Evolutionary conservation across 2,797 vertebrate species (phyloP), one percentile per base, ranked within the genome.

Genomic region (Crenuchus spilurus): DNA sequence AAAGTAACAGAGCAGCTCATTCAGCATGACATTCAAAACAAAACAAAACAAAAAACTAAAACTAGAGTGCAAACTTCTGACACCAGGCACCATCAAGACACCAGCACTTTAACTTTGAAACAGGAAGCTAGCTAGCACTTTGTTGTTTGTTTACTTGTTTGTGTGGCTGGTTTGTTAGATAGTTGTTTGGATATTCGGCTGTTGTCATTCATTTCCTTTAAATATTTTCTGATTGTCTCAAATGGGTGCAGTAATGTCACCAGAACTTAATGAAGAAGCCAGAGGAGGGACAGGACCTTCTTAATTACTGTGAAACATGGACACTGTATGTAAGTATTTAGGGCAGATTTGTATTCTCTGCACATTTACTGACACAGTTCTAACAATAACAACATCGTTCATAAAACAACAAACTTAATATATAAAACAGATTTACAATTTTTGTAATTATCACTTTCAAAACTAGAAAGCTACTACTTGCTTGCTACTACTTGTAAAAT

Each of bases 11-110:
- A 30, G 33, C 48, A 62, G 35, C 4, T 14, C 6, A 54, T 55
- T 75, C 48, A 63, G 10, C 22, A 35, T 42, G 42, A 61, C 35
- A 4, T 46, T 37, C 20, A 66, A 49, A n/a, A 60, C 42, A 74
- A 35, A 61, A 18, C 26, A 61, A 42, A 41, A 42, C 6, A 42
- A 16, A 3, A 1, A 16, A 3, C n/a, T n/a, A n/a, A n/a, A n/a
- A n/a, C n/a, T n/a, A 42, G 10, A 41, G 2, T 13, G 39, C 39
- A 41, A 41, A 42, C 2, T 1, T n/a, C 41, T 2, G 42, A 46
- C n/a, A n/a, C 14, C 41, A n/a, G 41, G 41, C 16, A 6, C 2
- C 41, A 11, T n/a, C 6, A 16, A 42, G 39, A 42, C 41, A n/a
- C n/a, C 16, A 44, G n/a, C n/a, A n/a, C n/a, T n/a, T n/a, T n/a